Conservation (phyloP, 2,797 vertebrate genomes). For the Ceyx erithaca region DNA sequence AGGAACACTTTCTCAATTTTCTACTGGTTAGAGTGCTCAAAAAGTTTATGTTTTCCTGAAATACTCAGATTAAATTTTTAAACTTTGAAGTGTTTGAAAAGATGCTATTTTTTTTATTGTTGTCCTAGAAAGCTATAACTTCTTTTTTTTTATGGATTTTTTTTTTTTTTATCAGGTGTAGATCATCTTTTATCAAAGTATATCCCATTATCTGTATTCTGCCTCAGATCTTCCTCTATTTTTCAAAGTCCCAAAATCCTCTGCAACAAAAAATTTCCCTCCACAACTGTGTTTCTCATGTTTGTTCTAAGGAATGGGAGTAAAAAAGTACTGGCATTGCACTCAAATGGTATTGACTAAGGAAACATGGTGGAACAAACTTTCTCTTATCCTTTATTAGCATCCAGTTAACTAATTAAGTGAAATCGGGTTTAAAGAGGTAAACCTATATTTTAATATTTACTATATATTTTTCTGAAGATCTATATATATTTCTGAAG, state of each 20-base stretch:
- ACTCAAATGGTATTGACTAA: not conserved
- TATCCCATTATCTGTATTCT: not conserved
- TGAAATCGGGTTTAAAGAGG: not conserved
- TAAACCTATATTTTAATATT: not conserved
- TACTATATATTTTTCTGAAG: not conserved
- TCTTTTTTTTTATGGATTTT: not conserved
- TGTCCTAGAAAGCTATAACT: not conserved
- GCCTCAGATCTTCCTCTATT: not conserved
- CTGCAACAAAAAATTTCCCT: not conserved
- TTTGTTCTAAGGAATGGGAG: not conserved
- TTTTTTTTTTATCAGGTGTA: not conserved
- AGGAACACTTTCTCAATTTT: constrained; percentile 28
- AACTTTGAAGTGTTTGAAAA: constrained; percentile 23
- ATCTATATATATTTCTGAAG: not conserved
- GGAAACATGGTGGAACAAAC: not conserved
- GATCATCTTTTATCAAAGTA: not conserved
- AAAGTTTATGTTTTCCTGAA: constrained; percentile 64
- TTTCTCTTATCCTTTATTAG: not conserved
- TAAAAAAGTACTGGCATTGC: not conserved
- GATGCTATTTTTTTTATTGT: constrained; percentile 4
- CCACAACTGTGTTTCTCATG: not conserved
- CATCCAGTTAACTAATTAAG: not conserved
- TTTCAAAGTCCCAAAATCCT: not conserved
- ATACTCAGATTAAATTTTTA: constrained; percentile 25
- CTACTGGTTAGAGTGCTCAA: not conserved